These are phyloP conservation scores for Idaea biselata DNA, from an alignment of 2,888 invertebrate genomes.

Conservation along the genomic window DNA sequence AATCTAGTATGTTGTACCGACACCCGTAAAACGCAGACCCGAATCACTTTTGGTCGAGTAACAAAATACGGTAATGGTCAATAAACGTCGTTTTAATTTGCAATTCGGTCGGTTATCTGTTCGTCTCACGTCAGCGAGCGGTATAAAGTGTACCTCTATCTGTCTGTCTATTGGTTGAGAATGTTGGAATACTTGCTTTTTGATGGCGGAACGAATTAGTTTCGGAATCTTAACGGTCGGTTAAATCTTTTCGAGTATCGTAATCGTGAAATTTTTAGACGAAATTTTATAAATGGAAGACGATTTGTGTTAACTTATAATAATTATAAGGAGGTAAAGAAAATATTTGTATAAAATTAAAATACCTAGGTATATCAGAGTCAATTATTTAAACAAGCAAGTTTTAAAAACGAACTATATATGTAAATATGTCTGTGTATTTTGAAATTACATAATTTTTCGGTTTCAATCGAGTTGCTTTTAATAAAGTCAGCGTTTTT, in stretches of 20 bases:
- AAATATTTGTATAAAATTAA: no score
- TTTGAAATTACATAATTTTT: no score
- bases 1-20: slow-evolving; percentile 18
- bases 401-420: no score
- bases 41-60: slow-evolving; percentile 48
- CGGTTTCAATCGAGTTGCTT: no score
- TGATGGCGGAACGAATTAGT: slow-evolving; percentile 6
- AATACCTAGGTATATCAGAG: no score
- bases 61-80: slow-evolving; percentile 55
- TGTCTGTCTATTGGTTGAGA: slow-evolving; percentile 29
- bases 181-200: slow-evolving; percentile 24
- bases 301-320: no score
- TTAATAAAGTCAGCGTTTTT: no score
- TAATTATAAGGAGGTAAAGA: no score
- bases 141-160: slow-evolving; percentile 24
- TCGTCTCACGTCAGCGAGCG: slow-evolving; percentile 42
- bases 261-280: not conserved
- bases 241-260: not conserved
- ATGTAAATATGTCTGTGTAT: no score
- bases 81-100: slow-evolving; percentile 66
- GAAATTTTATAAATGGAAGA: no score
- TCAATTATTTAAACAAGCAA: no score
- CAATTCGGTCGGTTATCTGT: slow-evolving; percentile 52
- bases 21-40: slow-evolving; percentile 31
- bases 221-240: not conserved